Evolutionary conservation across 2,888 invertebrate genomes (phyloP).

Genomic region (Eustalomyia histrio): DNA sequence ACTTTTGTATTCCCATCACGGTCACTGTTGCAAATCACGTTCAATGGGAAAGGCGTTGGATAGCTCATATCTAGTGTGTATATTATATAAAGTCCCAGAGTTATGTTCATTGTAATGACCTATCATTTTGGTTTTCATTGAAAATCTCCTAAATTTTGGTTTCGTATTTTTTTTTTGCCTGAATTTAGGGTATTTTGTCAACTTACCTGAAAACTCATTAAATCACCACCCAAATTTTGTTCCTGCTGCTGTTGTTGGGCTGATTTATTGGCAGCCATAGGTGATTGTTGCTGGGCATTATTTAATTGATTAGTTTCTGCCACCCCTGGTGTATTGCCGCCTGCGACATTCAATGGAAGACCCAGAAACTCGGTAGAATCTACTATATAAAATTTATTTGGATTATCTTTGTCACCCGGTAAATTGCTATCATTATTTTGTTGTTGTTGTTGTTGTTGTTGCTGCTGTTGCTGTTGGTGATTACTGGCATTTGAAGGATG

Average conservation of each 20-base stretch:
- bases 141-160: too few species aligned
- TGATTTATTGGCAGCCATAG: conserved; percentile 48
- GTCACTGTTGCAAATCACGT: too few species aligned
- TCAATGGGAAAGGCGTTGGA: too few species aligned
- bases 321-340: conserved; percentile 63
- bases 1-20: too few species aligned
- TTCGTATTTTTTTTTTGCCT: too few species aligned
- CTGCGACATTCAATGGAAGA: conserved; percentile 77
- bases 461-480: conserved; percentile 63
- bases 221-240: conserved; percentile 72
- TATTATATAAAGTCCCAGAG: too few species aligned
- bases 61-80: too few species aligned
- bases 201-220: conserved; percentile 76
- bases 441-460: conserved; percentile 69
- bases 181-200: too few species aligned
- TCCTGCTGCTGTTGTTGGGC: conserved; percentile 70
- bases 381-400: conserved; percentile 77
- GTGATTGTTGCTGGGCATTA: conserved; percentile 61
- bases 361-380: conserved; percentile 78
- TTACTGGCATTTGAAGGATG: conserved; percentile 53
- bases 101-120: too few species aligned
- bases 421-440: conserved; percentile 65
- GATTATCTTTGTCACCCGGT: conserved; percentile 72
- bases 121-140: too few species aligned
- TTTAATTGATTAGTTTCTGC: conserved; percentile 62